A percentile compares a stretch with the other conserved stretches of the same genome.
Conservation (phyloP, 2,113 vertebrate species). For the Ascaphus truei region DNA sequence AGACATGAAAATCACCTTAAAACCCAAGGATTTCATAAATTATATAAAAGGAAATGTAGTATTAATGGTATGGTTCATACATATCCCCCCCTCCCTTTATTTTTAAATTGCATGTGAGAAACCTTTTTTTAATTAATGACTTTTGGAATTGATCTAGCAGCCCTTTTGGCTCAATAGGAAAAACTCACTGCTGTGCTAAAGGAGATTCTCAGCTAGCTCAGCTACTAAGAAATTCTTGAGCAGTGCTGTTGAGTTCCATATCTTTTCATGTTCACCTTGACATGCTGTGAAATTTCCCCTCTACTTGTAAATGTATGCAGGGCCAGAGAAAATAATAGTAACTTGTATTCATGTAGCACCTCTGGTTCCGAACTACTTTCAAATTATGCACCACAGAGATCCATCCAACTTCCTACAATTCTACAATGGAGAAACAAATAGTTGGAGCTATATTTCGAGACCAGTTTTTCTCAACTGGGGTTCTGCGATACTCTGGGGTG, state of each 20-base stretch:
- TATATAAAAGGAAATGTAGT: not conserved
- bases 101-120: not conserved
- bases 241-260: not conserved
- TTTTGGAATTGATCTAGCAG: constrained; percentile 15
- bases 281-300: constrained; percentile 25
- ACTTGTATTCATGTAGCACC: not conserved
- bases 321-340: constrained; percentile 3
- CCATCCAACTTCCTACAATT: not conserved
- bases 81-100: not conserved
- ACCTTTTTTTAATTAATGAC: constrained; percentile 18
- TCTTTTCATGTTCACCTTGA: constrained; percentile 26
- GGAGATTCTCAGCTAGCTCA: not conserved
- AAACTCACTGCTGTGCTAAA: constrained; percentile 22
- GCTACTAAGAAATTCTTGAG: constrained; percentile 13
- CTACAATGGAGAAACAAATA: not conserved
- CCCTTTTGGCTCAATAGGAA: constrained; percentile 1
- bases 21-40: not conserved
- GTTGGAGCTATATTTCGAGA: not conserved
- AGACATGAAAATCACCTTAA: not conserved
- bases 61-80: constrained; percentile 9
- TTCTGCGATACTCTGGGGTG: too few relatives aligned
- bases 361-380: not conserved
- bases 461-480: too few relatives aligned
- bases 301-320: constrained; percentile 18
- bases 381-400: not conserved